Base-by-base conservation (phyloP, 2,113 vertebrate genomes). In the Myanophis thanlyinensis region DNA sequence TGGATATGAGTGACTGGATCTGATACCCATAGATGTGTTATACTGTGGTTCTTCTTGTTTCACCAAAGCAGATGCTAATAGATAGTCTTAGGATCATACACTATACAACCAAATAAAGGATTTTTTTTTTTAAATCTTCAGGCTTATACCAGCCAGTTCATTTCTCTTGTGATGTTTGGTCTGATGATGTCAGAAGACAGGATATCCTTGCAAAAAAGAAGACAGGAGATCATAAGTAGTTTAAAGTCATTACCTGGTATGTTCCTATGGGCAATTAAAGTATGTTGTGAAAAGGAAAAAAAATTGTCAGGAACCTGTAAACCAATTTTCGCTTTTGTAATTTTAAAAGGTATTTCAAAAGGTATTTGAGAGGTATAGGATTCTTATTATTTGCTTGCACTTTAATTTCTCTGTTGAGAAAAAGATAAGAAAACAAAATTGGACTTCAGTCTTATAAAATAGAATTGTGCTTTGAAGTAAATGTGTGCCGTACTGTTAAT, bases 71-170 rank as follows among this genome's bases (percentile, higher is more conserved):
- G 25, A 15, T 27, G 23, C 47, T 86, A 47, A 12, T 49, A 46
- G 73, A 3, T 52, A 85, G 35, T 53, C 12, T 54, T 85, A 18
- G 84, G 3, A 87, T 56, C 46, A 93, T 30, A 25, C 90, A 49
- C 8, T 89, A 20, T 30, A 44, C 18, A n/a, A 11, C 13, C 80
- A 90, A 89, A 44, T 44, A 73, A 52, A 2, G 23, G 22, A 0
- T 7, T 12, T 47, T 59, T 59, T 89, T 46, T 22, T 49, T 67
- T 95, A 88, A 89, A 15, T 94, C 93, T 94, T 13, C 97, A 99
- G 99, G 99, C 99, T 91, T 99, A 99, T 46, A 99, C 99, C 93
- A 99, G 99, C 95, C 99, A 99, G 92, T 99, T 99, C 51, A 98
- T 99, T 95, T 98, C 99, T 85, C 98, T 99, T 93, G 97, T 98